phyloP scores from a whole-genome alignment of 1,140 invertebrate genomes.

The Harlomillsia oculata region DNA sequence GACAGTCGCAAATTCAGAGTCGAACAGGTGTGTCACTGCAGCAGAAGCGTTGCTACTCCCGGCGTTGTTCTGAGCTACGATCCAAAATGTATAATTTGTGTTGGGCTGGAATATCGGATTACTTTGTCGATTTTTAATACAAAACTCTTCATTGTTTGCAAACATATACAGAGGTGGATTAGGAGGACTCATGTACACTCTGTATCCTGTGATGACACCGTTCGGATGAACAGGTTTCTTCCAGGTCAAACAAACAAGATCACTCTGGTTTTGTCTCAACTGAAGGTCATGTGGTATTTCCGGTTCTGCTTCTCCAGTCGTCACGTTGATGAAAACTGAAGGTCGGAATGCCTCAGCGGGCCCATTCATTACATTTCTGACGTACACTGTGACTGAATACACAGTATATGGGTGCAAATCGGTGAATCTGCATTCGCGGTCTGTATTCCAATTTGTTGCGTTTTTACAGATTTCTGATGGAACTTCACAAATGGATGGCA shows the following conservation, averaged over 20 bases:
- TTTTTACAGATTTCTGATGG: conserved; percentile 38
- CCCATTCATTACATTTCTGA: conserved; percentile 43
- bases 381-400: conserved; percentile 69
- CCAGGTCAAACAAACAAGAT: conserved; percentile 57
- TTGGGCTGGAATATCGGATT: conserved; percentile 51
- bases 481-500: conserved; percentile 48
- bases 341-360: conserved; percentile 50
- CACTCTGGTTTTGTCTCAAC: conserved; percentile 53
- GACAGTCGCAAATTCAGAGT: conserved; percentile 41
- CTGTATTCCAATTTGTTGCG: conserved; percentile 20
- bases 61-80: conserved; percentile 54
- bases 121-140: conserved; percentile 42
- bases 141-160: conserved; percentile 23
- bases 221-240: conserved; percentile 51
- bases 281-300: conserved; percentile 54
- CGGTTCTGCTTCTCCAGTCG: conserved; percentile 58
- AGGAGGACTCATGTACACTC: conserved; percentile 51
- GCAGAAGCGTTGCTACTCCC: conserved; percentile 43
- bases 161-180: conserved; percentile 42
- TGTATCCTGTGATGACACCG: conserved; percentile 55
- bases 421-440: conserved; percentile 33
- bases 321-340: conserved; percentile 49
- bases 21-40: not conserved
- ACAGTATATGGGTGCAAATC: conserved; percentile 56
- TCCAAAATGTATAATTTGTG: conserved; percentile 63